Evolutionary conservation across 2,888 invertebrate species (phyloP).

Genomic region (Helobdella robusta): DNA sequence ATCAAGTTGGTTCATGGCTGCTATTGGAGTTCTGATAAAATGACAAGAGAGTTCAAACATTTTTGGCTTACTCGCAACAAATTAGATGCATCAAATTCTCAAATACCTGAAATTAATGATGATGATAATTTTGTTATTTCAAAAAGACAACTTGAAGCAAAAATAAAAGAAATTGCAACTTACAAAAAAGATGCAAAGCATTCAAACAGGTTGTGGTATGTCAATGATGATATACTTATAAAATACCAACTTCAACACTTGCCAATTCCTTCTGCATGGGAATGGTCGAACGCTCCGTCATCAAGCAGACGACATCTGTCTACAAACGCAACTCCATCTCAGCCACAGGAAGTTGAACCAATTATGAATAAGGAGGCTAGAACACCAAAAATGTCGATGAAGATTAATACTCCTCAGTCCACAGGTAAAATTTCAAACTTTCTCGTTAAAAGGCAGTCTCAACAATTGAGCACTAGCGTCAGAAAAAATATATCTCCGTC

Average conservation of each 20-base stretch:
- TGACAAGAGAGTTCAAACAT: constrained; percentile 59
- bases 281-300: constrained; percentile 46
- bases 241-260: constrained; percentile 54
- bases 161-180: constrained; percentile 57
- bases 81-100: not conserved
- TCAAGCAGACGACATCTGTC: not conserved
- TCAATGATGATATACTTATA: constrained; percentile 54
- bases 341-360: not conserved
- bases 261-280: constrained; percentile 56
- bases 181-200: constrained; percentile 56
- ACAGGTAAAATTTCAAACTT: not conserved
- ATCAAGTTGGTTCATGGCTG: constrained; percentile 63
- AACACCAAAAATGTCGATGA: constrained; percentile 6
- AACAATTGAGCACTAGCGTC: constrained; percentile 1
- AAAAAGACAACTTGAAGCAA: constrained; percentile 43
- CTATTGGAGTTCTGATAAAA: constrained; percentile 54
- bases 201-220: constrained; percentile 61
- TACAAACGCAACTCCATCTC: no score
- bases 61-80: constrained; percentile 48
- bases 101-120: not conserved
- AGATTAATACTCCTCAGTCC: not conserved
- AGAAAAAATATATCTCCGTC: constrained; percentile 12
- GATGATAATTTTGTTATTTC: constrained; percentile 39
- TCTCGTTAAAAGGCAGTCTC: not conserved
- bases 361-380: not conserved